Evolutionary conservation across 2,113 vertebrate species (phyloP), one percentile per base, ranked within the genome.

Genomic region (Hylia prasina): DNA sequence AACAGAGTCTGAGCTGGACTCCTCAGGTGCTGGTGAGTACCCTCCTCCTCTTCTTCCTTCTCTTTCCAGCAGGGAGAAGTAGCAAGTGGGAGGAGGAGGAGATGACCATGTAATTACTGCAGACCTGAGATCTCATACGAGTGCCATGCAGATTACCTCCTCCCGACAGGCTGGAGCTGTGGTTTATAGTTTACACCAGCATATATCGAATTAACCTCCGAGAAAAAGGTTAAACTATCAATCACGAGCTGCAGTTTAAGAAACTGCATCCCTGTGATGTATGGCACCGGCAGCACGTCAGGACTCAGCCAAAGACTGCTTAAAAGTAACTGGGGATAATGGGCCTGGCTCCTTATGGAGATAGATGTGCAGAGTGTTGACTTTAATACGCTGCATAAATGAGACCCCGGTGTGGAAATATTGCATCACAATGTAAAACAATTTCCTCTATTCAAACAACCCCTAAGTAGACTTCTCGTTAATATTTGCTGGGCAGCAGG

Each of bases 201-300:
- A 84, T 87, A 94, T 92, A 96, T 95, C 84, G 66, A 96, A 97
- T 97, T 97, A 96, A 97, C 96, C 96, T 94, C 96, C 3, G 22
- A 89, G 94, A 94, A 96, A 95, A 94, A 96, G 96, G 96, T 96
- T 96, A 96, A 96, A 96, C 96, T 95, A 97, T 97, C 96, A 96
- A 97, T 97, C 96, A 96, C 15, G 58, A 94, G 53, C 50, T 85
- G 94, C 96, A 96, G 96, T 91, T 96, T 96, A 95, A 94, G 90
- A 89, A 92, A 94, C 96, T 95, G 89, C 89, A 92, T 97, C 93
- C 85, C 83, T 1, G 7, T 96, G 96, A 97, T 97, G 64, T 96
- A 96, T 95, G 96, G 94, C 91, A 81, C 95, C 16, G 76, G 90
- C 94, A 84, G 94, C 94, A 84, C 56, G 83, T 95, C 96, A 95